A percentile compares a stretch with the other conserved stretches of the same genome.
These are phyloP conservation scores for Ctenosaura bakeri DNA, from an alignment of 2,797 vertebrate genomes.

Conservation along the genomic window DNA sequence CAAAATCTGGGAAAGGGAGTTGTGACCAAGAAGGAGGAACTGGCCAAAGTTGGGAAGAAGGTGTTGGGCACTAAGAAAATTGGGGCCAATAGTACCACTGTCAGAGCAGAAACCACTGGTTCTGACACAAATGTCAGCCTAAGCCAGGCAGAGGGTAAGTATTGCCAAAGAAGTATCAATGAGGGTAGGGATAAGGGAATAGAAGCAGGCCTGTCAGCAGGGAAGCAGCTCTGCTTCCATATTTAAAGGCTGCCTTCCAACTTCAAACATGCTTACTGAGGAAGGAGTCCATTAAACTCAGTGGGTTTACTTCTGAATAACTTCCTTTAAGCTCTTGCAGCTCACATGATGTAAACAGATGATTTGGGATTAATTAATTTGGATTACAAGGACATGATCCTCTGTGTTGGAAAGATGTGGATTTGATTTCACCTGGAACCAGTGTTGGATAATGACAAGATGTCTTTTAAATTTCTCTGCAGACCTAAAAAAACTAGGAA, in stretches of 20 bases:
- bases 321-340: not conserved
- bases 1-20: constrained; percentile 10
- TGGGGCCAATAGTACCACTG: not conserved
- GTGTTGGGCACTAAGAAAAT: not conserved
- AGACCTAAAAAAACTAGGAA: too few species aligned
- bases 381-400: not conserved
- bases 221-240: not conserved
- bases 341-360: constrained; percentile 1
- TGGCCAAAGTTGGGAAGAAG: not conserved
- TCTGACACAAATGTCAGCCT: not conserved
- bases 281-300: not conserved
- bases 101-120: not conserved
- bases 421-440: not conserved
- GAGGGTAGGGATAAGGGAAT: not conserved
- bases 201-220: not conserved
- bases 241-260: not conserved
- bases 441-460: not conserved
- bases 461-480: too few species aligned
- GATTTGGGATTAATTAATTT: not conserved
- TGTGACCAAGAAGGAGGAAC: not conserved
- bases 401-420: not conserved
- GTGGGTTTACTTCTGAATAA: not conserved
- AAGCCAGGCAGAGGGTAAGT: not conserved
- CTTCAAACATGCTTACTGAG: not conserved
- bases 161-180: not conserved